Evolutionary conservation across 2,113 vertebrate species (phyloP).

Genomic region (Ailuropoda melanoleuca): DNA sequence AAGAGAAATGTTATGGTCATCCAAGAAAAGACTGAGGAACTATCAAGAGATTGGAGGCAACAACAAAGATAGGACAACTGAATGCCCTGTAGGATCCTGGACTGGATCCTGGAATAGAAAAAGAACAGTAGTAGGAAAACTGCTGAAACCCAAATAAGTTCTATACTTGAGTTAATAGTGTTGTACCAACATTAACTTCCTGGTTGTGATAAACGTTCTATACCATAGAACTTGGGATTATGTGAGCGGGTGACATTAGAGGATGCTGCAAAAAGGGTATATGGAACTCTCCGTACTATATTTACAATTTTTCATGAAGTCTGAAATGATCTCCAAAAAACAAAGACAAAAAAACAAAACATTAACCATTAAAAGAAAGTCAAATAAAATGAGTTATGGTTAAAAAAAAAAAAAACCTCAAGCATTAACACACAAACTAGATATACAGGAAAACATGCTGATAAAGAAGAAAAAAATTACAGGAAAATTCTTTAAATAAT

Average conservation of each 20-base stretch:
- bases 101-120: background rate
- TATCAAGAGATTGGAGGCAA: background rate
- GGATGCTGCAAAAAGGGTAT: background rate
- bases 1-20: background rate
- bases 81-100: background rate
- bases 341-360: background rate
- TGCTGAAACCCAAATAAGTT: background rate
- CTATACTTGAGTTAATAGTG: background rate
- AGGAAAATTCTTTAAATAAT: background rate
- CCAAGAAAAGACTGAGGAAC: background rate
- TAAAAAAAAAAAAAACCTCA: background rate
- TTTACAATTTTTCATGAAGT: background rate
- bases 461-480: background rate
- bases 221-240: background rate
- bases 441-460: background rate
- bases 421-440: background rate
- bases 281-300: background rate
- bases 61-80: background rate
- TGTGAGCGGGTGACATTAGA: background rate
- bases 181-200: background rate
- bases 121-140: background rate
- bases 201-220: background rate
- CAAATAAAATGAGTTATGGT: background rate
- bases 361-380: background rate
- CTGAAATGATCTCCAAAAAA: background rate